Evolutionary conservation across 2,888 invertebrate species (phyloP).

Genomic region (Tachina lurida): DNA sequence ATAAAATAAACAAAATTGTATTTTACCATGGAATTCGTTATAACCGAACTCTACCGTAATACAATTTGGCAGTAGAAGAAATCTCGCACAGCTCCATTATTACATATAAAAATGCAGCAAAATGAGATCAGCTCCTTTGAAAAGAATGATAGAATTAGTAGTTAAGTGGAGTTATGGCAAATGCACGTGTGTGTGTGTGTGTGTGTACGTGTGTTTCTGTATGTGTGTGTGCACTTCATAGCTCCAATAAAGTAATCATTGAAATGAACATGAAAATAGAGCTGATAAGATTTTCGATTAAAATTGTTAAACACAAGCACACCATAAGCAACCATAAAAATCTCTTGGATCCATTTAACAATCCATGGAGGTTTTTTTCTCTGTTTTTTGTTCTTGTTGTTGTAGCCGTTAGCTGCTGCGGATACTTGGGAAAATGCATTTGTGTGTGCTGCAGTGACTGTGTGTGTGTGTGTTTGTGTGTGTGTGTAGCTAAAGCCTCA

Average conservation of each 20-base stretch:
- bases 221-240: conserved; percentile 6
- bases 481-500: conserved; percentile 24
- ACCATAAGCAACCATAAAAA: conserved; percentile 47
- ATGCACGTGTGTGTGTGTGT: neutral
- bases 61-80: conserved; percentile 48
- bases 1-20: too few relatives aligned
- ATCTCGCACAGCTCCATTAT: conserved; percentile 5
- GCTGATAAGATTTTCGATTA: conserved; percentile 65
- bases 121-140: neutral
- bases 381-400: neutral
- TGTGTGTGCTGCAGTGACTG: neutral
- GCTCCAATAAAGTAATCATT: conserved; percentile 57
- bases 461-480: neutral
- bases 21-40: too few relatives aligned
- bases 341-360: conserved; percentile 53
- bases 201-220: neutral
- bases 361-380: conserved; percentile 9
- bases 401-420: conserved; percentile 10
- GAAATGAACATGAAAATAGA: conserved; percentile 61
- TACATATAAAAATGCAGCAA: neutral
- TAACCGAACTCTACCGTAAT: neutral
- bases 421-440: neutral
- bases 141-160: conserved; percentile 28
- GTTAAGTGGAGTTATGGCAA: neutral
- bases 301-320: conserved; percentile 56